Base-by-base conservation (phyloP, 2,888 invertebrate genomes). In the Xiphydria camelus region DNA sequence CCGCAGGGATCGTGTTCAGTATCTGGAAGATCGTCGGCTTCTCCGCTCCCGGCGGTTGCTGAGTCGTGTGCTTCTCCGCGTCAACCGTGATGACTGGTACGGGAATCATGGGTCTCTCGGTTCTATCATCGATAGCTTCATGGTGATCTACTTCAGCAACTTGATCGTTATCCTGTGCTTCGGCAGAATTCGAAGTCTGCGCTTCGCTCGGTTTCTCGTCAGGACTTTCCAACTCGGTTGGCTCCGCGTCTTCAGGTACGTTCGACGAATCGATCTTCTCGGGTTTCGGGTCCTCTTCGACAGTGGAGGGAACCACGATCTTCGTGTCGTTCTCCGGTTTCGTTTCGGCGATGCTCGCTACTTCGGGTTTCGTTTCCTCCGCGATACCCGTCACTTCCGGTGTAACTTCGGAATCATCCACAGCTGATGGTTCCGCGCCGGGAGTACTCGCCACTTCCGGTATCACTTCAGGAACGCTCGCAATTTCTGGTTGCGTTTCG, bases 71-170 rank as follows among this genome's bases (percentile, higher is more conserved):
- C 12, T 53, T 42, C 20, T 66, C 62, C 25, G 64, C 57, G 32
- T 72, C 70, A 1, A 66, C 64, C 19, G 69, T 69, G 35, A 73
- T 72, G 3, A 75, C 66, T 4, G 72, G 62, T 15, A 75, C 72
- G 22, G 67, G 72, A 31, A 75, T 69, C 73, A 73, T 74, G 4
- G 73, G 62, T 36, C 66, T 70, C 41, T 70, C 70, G 6, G 61
- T 36, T 10, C 9, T 22, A 3, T 6, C 17, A 7, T 14, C 3
- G 2, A 25, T 6, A 6, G n/a, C 15, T 12, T 10, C 15, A 2
- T 17, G 6, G 10, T 22, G 6, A 15, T n/a, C 19, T 7, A 38
- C 36, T 15, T 34, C n/a, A n/a, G n/a, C n/a, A n/a, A n/a, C n/a
- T n/a, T n/a, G n/a, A n/a, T n/a, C n/a, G n/a, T n/a, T n/a, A n/a